Percentiles rank a stretch among this genome's conserved stretches.
Conservation (phyloP, 2,797 vertebrate genomes). For the Lepus oiostolus region DNA sequence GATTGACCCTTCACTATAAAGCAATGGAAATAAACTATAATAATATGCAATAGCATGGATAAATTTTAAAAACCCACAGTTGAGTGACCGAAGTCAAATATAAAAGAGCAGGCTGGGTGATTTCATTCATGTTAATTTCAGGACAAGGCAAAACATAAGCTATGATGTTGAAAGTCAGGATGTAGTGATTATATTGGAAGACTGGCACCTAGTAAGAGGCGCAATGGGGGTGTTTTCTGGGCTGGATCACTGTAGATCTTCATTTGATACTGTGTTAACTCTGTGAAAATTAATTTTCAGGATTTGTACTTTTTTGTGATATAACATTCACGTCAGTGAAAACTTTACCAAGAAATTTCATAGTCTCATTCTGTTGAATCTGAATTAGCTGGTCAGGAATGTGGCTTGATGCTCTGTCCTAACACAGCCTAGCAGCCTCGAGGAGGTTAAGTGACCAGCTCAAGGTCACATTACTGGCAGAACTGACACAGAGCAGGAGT, state of each 20-base stretch:
- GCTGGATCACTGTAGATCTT: background rate
- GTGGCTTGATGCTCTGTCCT: background rate
- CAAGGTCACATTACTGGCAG: background rate
- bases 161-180: background rate
- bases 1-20: background rate
- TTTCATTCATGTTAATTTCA: slow-evolving; percentile 4
- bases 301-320: background rate
- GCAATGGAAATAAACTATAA: slow-evolving; percentile 17
- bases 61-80: background rate
- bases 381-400: background rate
- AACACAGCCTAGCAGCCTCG: background rate
- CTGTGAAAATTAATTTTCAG: slow-evolving; percentile 13
- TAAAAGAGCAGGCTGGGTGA: background rate
- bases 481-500: background rate
- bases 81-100: background rate
- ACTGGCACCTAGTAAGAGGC: background rate
- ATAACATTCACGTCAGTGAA: background rate
- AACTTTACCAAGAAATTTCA: background rate
- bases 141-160: background rate
- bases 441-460: background rate
- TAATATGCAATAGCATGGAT: background rate
- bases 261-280: background rate
- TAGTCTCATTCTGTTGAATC: background rate
- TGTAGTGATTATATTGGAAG: background rate
- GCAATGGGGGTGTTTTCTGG: background rate